phyloP scores from a whole-genome alignment of 2,797 vertebrate species.

The Microctenopoma steveboyesi region DNA sequence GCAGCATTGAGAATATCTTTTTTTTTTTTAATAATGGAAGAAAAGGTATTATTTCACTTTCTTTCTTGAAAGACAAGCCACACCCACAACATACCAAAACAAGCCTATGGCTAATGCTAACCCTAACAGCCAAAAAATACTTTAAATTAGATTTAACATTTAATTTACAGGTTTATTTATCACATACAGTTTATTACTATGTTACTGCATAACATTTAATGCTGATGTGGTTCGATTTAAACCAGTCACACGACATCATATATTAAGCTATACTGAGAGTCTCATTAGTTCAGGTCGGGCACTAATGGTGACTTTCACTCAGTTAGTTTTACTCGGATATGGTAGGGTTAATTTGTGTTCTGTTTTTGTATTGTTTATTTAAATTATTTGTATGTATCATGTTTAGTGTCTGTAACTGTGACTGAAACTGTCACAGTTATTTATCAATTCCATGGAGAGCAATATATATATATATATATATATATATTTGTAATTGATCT shows the following conservation, averaged over 20 bases:
- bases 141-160: no score
- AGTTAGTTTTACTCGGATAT: no score
- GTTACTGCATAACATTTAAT: neutral
- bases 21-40: no score
- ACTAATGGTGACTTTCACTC: neutral
- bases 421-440: neutral
- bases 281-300: neutral
- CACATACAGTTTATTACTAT: no score
- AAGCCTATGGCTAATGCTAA: neutral
- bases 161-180: no score
- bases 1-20: no score
- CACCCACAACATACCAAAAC: neutral
- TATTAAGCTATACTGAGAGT: neutral
- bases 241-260: neutral
- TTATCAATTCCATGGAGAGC: no score
- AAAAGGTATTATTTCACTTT: no score
- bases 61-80: no score
- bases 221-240: neutral
- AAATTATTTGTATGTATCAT: neutral
- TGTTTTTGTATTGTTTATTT: neutral
- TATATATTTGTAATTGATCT: constrained; percentile 7
- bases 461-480: no score
- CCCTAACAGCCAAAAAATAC: neutral
- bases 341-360: no score
- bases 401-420: neutral